Evolutionary conservation across 2,113 vertebrate genomes (phyloP), one percentile per base, ranked within the genome.

Genomic region (Chlorodrepanis virens): DNA sequence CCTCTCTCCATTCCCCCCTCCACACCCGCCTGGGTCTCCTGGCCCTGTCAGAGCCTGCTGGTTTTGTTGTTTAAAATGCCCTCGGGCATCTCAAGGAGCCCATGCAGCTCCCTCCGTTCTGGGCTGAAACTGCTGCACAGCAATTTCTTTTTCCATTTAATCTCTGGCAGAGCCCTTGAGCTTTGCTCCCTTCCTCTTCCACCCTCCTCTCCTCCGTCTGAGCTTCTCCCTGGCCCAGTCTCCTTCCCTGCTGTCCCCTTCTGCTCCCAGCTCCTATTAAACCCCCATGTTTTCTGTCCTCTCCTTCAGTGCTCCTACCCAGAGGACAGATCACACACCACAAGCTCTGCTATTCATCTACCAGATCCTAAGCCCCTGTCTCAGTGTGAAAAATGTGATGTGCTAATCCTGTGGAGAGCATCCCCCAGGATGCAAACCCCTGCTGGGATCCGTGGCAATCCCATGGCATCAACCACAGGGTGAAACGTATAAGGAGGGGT

Each of bases 401-500:
- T 61, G 47, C 60, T 63, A 13, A 33, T n/a, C 42, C 16, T 11
- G 1, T 9, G 20, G 57, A 52, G 39, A 37, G 52, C 39, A 57
- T 87, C 7, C 49, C 15, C 5, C 0, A 3, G 64, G 39, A 44
- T 21, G 23, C 6, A 52, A 35, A 31, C 6, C 33, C 25, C 49
- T n/a, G 4, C 61, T 85, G 70, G 56, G 28, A 45, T 20, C 70
- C 21, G 27, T 44, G 68, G 27, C 44, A 56, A 44, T 29, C 31
- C 53, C 53, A 22, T 0, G 1, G 33, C 68, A 42, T 18, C 44
- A 37, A 11, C 25, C 3, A 4, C 37, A 14, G 35, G 35, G 23
- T 31, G 14, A 45, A 22, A 45, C 0, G 0, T 12, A 2, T 60
- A 25, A 56, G 27, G 3, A 3, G 4, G 15, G 21, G 9, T 14